Evolutionary conservation across 1,140 invertebrate genomes (phyloP).

Genomic region (Apis florea): DNA sequence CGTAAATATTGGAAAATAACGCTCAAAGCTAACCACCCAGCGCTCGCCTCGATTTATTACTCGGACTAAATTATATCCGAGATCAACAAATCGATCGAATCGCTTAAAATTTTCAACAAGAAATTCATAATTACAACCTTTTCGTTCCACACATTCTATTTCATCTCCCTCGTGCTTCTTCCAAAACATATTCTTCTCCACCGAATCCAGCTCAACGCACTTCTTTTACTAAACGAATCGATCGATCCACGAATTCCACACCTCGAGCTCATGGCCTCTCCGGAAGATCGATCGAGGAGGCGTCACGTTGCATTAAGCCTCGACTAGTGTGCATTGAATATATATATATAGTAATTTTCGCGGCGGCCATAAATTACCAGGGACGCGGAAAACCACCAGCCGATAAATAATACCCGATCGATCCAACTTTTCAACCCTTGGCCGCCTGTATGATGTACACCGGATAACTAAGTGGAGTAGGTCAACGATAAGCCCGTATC

Average conservation of each 20-base stretch:
- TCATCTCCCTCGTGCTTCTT: too few species aligned
- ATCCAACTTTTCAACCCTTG: conserved; percentile 19
- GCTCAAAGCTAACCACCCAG: background rate
- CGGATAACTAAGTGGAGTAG: conserved; percentile 42
- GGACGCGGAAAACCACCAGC: background rate
- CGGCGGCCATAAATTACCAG: conserved; percentile 25
- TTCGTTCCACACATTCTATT: too few species aligned
- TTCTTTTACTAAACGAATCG: too few species aligned
- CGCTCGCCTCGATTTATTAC: background rate
- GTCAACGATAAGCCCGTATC: conserved; percentile 48
- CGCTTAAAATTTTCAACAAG: too few species aligned
- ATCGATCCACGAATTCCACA: too few species aligned
- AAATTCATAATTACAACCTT: too few species aligned
- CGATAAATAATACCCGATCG: conserved; percentile 17
- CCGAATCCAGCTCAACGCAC: too few species aligned
- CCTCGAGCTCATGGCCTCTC: too few species aligned
- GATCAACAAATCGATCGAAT: too few species aligned
- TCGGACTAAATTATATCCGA: background rate
- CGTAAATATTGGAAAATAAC: background rate
- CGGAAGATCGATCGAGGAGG: conserved; percentile 27
- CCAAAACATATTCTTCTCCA: too few species aligned
- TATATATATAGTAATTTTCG: conserved; percentile 31
- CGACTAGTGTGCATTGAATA: background rate
- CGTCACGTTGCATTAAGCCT: conserved; percentile 13
- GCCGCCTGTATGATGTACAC: conserved; percentile 13